These are phyloP conservation scores for Gallinago media DNA, from an alignment of 2,113 vertebrate genomes.

Conservation along the genomic window DNA sequence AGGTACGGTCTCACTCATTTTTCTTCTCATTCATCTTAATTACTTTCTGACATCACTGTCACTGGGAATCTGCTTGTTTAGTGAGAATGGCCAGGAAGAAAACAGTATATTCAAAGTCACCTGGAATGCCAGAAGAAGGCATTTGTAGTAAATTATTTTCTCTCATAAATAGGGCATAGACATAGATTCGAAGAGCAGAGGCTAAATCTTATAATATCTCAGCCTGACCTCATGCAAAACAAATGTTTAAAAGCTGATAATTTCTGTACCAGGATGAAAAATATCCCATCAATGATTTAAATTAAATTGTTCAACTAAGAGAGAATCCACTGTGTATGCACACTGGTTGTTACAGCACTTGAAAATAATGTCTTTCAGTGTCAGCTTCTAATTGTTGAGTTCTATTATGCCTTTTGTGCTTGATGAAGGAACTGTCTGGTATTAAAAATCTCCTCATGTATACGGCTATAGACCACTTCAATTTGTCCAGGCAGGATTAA, in stretches of 20 bases:
- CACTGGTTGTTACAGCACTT: rapidly evolving
- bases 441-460: not conserved
- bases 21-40: not conserved
- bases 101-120: not conserved
- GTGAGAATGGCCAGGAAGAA: not conserved
- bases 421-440: not conserved
- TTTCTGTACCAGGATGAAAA: not conserved
- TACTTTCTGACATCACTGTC: not conserved
- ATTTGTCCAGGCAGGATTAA: not conserved
- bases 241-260: not conserved
- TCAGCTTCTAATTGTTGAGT: not conserved
- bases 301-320: not conserved
- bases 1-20: not conserved
- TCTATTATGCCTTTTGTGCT: not conserved
- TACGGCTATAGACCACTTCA: not conserved
- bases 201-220: not conserved
- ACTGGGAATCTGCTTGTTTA: not conserved
- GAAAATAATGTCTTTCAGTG: not conserved
- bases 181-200: not conserved
- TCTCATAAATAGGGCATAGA: not conserved
- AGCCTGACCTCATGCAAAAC: not conserved
- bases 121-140: not conserved
- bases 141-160: not conserved
- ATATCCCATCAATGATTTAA: not conserved
- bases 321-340: not conserved